phyloP scores from a whole-genome alignment of 2,797 vertebrate genomes.

The Microctenopoma stevenorrisi region DNA sequence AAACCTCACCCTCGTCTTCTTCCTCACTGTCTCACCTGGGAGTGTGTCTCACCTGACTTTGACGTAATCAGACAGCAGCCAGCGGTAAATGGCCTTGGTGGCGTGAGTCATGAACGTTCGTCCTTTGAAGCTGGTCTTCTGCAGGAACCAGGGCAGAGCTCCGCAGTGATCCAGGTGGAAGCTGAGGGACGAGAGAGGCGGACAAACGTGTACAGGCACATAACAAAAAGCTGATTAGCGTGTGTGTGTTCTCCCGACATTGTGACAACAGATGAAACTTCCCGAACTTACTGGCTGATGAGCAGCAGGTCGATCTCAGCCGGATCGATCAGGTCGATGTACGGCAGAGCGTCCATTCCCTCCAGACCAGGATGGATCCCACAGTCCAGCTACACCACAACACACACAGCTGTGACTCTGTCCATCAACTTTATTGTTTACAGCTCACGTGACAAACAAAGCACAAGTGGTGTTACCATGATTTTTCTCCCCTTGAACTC shows the following conservation, averaged over 20 bases:
- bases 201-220: too few species aligned
- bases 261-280: too few species aligned
- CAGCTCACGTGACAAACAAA: not conserved
- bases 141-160: constrained; percentile 96
- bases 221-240: too few species aligned
- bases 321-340: constrained; percentile 95
- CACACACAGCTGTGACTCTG: not conserved
- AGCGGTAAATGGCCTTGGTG: constrained; percentile 97
- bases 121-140: constrained; percentile 98
- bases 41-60: constrained; percentile 66
- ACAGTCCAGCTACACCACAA: constrained; percentile 88
- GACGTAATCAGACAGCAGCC: constrained; percentile 94
- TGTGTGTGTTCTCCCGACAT: too few species aligned
- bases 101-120: constrained; percentile 98
- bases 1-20: too few species aligned
- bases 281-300: constrained; percentile 93
- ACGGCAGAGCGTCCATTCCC: constrained; percentile 96
- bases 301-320: constrained; percentile 96
- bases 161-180: constrained; percentile 98
- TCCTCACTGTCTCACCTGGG: too few species aligned
- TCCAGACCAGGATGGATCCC: constrained; percentile 96
- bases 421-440: not conserved
- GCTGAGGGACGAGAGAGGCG: constrained; percentile 69
- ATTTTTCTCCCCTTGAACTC: constrained; percentile 98
- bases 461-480: constrained; percentile 84